phyloP scores from a whole-genome alignment of 2,888 invertebrate genomes.

The Caenorhabditis sp. region DNA sequence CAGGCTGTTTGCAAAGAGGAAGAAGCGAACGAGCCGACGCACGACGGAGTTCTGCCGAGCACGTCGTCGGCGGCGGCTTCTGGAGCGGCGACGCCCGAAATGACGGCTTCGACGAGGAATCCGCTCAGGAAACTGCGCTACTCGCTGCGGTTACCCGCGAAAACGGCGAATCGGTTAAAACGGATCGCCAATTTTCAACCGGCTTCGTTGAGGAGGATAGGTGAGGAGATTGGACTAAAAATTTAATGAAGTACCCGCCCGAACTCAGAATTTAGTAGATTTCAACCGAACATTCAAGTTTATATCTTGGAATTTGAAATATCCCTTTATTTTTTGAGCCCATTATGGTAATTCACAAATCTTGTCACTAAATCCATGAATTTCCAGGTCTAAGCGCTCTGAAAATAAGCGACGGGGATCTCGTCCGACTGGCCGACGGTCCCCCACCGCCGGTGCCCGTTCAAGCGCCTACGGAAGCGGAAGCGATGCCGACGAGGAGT shows the following conservation, averaged over 20 bases:
- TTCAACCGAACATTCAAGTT: too few species aligned
- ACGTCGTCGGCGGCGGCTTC: constrained; percentile 28
- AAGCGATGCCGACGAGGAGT: neutral
- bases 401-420: constrained; percentile 21
- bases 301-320: too few species aligned
- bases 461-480: neutral
- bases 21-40: constrained; percentile 42
- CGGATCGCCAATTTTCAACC: constrained; percentile 65
- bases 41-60: constrained; percentile 50
- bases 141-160: constrained; percentile 55
- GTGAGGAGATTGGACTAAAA: too few species aligned
- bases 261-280: too few species aligned
- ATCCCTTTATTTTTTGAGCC: neutral
- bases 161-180: constrained; percentile 63
- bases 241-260: too few species aligned
- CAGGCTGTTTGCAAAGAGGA: too few species aligned
- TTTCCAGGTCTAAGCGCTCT: constrained; percentile 21
- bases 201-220: constrained; percentile 59
- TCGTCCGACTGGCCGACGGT: constrained; percentile 37
- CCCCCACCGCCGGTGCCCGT: constrained; percentile 11
- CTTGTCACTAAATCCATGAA: neutral
- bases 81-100: constrained; percentile 8
- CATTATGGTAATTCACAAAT: neutral
- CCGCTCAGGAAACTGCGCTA: constrained; percentile 39
- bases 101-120: constrained; percentile 31